Conservation (phyloP, 2,113 vertebrate genomes). For the Microtus oregoni region DNA sequence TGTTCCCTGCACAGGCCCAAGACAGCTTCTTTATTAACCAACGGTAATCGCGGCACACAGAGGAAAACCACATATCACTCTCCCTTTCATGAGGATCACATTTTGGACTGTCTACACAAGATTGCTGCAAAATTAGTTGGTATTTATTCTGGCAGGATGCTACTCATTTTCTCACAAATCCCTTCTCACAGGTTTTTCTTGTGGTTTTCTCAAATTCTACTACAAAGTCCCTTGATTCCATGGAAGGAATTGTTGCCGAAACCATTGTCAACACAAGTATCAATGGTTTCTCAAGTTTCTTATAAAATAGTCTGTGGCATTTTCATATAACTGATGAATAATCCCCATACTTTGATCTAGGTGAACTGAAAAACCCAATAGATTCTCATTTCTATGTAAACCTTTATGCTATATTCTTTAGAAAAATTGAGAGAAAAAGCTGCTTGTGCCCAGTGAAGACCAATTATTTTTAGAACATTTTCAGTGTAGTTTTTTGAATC, state of each 20-base stretch:
- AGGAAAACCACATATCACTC: no score
- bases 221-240: no score
- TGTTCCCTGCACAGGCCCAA: no score
- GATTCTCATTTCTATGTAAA: neutral
- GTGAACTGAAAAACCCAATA: neutral
- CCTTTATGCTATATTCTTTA: neutral
- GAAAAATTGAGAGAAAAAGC: neutral
- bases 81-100: rapidly evolving
- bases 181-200: neutral
- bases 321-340: neutral
- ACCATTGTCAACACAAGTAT: neutral
- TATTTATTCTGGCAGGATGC: rapidly evolving
- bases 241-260: no score
- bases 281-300: neutral
- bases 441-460: neutral
- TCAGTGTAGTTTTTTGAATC: neutral
- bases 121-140: rapidly evolving
- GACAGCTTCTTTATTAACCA: no score
- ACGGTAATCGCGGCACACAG: no score
- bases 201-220: neutral
- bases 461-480: neutral
- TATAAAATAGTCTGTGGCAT: neutral
- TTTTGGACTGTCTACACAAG: neutral
- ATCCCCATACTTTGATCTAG: neutral
- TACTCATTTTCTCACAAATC: rapidly evolving